Conservation (phyloP, 2,888 invertebrate species). For the Aradus depressus region DNA sequence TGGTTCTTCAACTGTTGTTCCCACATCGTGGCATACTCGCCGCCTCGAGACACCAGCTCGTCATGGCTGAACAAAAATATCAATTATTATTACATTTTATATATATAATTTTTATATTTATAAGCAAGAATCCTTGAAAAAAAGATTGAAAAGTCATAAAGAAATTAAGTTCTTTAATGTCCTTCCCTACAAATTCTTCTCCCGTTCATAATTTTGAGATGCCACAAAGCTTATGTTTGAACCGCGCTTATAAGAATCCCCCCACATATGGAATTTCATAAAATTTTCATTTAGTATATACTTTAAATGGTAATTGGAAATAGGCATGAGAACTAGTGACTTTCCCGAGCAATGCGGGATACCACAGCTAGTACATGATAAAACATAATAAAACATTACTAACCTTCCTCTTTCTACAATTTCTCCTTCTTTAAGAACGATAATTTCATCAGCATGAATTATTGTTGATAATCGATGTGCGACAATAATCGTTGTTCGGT, state of each 20-base stretch:
- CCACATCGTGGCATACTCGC: slow-evolving; percentile 88
- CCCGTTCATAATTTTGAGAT: too few species aligned
- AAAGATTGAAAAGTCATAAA: too few species aligned
- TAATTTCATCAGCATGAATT: slow-evolving; percentile 87
- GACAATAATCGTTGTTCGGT: slow-evolving; percentile 85
- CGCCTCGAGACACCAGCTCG: slow-evolving; percentile 52
- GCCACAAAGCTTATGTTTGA: too few species aligned
- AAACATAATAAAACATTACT: slow-evolving; percentile 33
- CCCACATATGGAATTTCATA: neutral
- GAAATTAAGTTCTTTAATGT: too few species aligned
- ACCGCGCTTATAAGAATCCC: too few species aligned
- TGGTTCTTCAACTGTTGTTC: slow-evolving; percentile 62
- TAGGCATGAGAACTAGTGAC: too few species aligned
- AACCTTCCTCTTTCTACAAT: slow-evolving; percentile 83
- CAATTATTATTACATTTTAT: neutral
- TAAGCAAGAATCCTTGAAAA: neutral
- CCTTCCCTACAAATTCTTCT: too few species aligned
- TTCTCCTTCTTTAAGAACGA: slow-evolving; percentile 82
- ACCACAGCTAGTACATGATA: too few species aligned
- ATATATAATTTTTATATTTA: neutral
- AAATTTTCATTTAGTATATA: neutral
- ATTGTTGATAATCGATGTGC: slow-evolving; percentile 91
- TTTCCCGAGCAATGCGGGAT: too few species aligned
- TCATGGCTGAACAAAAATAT: slow-evolving; percentile 49
- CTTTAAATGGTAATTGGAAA: too few species aligned